Base-by-base conservation (phyloP, 2,797 vertebrate genomes). In the Schizothorax lantsangensis region DNA sequence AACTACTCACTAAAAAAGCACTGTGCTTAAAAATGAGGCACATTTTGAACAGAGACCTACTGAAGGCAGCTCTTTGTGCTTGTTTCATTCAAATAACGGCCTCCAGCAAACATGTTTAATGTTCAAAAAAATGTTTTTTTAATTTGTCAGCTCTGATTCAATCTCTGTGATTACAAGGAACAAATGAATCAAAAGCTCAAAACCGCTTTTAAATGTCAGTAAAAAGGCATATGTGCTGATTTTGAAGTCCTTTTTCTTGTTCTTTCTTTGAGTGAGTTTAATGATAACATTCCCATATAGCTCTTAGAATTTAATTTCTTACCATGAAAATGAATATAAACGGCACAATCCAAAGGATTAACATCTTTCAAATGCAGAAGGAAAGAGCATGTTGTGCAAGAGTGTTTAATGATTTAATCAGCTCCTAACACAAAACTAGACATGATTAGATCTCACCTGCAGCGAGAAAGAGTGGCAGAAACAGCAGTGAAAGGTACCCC, bases 321-420 rank as follows among this genome's bases (percentile, higher is more conserved):
- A 26, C 33, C 7, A 40, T 40, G 21, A 36, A 79, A 36, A 81
- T 68, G 6, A 21, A 23, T 49, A 47, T 12, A 33, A 66, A 45
- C 0, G 3, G 6, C 21, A 33, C 43, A 68, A 40, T 81, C 17
- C 3, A 68, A 81, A 81, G 40, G 40, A 68, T 81, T 47, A 49
- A 36, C 10, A 21, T 81, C 6, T 68, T 68, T 26, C 40, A 30
- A 26, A 26, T 30, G 38, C 78, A 45, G 40, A 30, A 62, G 21
- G 21, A 79, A 57, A 45, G 19, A n/a, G 3, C 79, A 69, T 68
- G 62, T 81, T 81, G 19, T 71, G 8, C 40, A 59, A 47, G 82
- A 81, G 23, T 52, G 59, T n/a, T 75, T 75, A 81, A 84, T 87
- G 83, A 81, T 88, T 86, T 81, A 85, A 85, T 87, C 87, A 73